Percentiles rank a stretch among this genome's conserved stretches.
Evolutionary conservation across 2,888 invertebrate species (phyloP).

Genomic region (Dendrolimus houi): DNA sequence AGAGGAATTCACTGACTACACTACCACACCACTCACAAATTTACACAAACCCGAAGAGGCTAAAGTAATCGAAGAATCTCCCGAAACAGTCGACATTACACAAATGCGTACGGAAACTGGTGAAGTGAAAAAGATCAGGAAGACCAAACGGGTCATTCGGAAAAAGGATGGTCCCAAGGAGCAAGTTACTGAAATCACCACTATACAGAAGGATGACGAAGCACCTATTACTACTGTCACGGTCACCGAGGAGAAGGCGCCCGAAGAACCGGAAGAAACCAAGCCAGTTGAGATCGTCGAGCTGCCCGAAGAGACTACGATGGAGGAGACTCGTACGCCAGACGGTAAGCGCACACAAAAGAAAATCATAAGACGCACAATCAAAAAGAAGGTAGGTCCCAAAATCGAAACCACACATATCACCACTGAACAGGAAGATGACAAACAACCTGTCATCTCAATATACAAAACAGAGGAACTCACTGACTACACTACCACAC

Average conservation of each 20-base stretch:
- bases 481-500: constrained; percentile 4
- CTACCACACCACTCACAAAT: constrained; percentile 14
- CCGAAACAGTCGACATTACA: constrained; percentile 15
- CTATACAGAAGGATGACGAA: constrained; percentile 45
- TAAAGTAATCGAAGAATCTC: constrained; percentile 20
- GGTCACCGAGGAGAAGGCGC: constrained; percentile 3
- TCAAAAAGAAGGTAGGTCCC: constrained; percentile 30
- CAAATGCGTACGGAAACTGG: constrained; percentile 41
- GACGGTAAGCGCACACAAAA: constrained; percentile 25
- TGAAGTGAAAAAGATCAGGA: constrained; percentile 29
- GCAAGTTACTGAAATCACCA: constrained; percentile 58
- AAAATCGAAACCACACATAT: constrained; percentile 38
- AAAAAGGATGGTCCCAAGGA: constrained; percentile 44
- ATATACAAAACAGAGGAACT: constrained; percentile 10
- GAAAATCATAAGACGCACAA: constrained; percentile 14
- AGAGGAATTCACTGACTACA: constrained; percentile 18
- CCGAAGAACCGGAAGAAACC: constrained; percentile 5
- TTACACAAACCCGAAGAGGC: constrained; percentile 14
- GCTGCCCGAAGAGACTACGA: constrained; percentile 8
- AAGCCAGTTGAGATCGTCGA: constrained; percentile 14
- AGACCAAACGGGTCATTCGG: constrained; percentile 24
- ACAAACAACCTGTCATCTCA: constrained; percentile 15
- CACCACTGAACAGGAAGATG: constrained; percentile 31
- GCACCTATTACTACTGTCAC: constrained; percentile 15
- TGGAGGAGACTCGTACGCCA: constrained; percentile 10